Evolutionary conservation across 2,888 invertebrate species (phyloP), one percentile per base, ranked within the genome.

Genomic region (Cheilosia urbana): DNA sequence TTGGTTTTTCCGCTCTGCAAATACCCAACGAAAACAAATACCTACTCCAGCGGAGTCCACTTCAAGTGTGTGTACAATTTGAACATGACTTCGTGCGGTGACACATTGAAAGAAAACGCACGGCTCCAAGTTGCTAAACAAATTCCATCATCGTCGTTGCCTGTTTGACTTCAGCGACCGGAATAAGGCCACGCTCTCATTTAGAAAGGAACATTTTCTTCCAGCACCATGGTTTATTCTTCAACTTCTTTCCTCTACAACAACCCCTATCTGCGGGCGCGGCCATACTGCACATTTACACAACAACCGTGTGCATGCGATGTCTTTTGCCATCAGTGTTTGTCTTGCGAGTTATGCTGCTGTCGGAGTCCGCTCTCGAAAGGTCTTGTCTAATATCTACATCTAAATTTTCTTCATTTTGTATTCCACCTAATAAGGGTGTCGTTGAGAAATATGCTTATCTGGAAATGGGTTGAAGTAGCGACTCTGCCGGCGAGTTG

Each of bases 121-220:
- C 27, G 19, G 13, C 58, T 19, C 58, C 9, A 62, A 72, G 58
- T 49, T 60, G 21, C 37, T 47, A 60, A 37, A 55, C 30, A 49
- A 69, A 58, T 58, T 57, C 42, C 42, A 30, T 15, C 40, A 4
- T 1, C 24, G 13, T 13, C 21, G 24, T 51, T 13, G 51, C 21
- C 13, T 49, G 13, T 51, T 51, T 65, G 34, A 65, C 21, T 55
- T 57, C 19, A 37, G 40, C 30, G 30, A 11, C 4, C 37, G 49
- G 19, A 71, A 78, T 78, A 69, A 71, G 78, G 78, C 40, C 71
- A 78, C 17, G 71, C 49, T 58, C 63, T 30, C 49, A 71, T 78
- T 69, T 63, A 45, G 11, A 11, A 11, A 13, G 17, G 42, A 42
- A 58, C 55, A 1, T 27, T 13, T 55, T 13, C 30, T 55, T 45